Conservation (phyloP, 1,140 invertebrate species). For the Megalopta genalis region DNA sequence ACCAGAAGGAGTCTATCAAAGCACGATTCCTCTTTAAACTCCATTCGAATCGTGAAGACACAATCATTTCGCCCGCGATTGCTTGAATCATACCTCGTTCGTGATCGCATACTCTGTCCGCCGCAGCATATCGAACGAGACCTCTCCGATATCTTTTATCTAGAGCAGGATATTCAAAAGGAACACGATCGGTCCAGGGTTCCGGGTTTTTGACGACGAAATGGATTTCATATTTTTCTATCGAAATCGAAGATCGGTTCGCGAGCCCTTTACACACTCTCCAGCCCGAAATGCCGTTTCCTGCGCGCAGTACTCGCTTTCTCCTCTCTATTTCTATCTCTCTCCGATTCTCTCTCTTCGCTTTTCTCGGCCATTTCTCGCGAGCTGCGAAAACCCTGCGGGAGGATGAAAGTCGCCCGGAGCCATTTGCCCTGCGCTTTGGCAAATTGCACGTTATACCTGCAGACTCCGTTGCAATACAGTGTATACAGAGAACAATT, state of each 20-base stretch:
- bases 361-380: neutral
- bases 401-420: slow-evolving; percentile 37
- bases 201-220: neutral
- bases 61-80: neutral
- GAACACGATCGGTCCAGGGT: neutral
- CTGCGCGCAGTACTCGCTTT: too few relatives aligned
- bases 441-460: slow-evolving; percentile 42
- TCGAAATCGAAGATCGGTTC: slow-evolving; percentile 19
- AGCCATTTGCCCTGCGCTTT: slow-evolving; percentile 52
- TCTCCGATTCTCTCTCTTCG: too few relatives aligned
- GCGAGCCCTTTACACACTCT: slow-evolving; percentile 1
- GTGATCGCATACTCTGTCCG: neutral
- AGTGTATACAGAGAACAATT: slow-evolving; percentile 18
- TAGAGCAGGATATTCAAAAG: slow-evolving; percentile 24
- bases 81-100: neutral
- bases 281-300: slow-evolving; percentile 21
- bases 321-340: too few relatives aligned
- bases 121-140: neutral
- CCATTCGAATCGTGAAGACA: neutral
- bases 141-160: slow-evolving; percentile 3
- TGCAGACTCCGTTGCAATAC: slow-evolving; percentile 1
- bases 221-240: slow-evolving; percentile 41
- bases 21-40: neutral
- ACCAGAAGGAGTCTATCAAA: neutral
- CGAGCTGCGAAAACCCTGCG: neutral